Base-by-base conservation (phyloP, 2,888 invertebrate genomes). In the Chymomyza amoena region DNA sequence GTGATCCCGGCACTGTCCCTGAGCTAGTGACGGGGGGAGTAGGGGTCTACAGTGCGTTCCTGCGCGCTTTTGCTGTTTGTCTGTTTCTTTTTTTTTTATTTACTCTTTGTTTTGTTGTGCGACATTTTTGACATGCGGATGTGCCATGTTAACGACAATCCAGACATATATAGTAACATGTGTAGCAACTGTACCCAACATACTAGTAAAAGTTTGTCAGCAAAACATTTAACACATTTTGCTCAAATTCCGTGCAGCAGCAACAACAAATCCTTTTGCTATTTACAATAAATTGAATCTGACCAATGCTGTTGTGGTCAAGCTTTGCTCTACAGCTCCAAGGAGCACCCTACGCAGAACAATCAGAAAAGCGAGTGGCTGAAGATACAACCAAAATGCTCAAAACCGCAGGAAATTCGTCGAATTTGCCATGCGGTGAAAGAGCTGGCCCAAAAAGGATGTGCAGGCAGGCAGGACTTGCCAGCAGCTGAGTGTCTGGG, bases 81-180 rank as follows among this genome's bases (percentile, higher is more conserved):
- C 56, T 36, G 70, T 66, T 62, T 64, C 36, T 65, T 36, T 64
- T 64, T 76, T 32, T 36, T 20, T 54, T 65, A 68, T 76, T 77
- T 68, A 77, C 70, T 71, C 78, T 74, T 81, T 80, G 82, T 80
- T 87, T 81, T 87, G 81, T 86, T 86, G 84, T 81, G 82, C 81
- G 84, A 84, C 88, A 88, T 88, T 85, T 85, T 85, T 88, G 84
- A 85, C 84, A 88, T 85, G 87, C 84, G 84, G 87, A 85, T 85
- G 84, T 88, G 78, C 86, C 86, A 84, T 83, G 84, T 81, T 86
- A 81, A 86, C 86, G 84, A 83, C 54, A 67, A 51, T 56, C 70
- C 13, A 10, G 39, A 45, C 39, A 45, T 45, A 45, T 45, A 39
- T 39, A 39, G 10, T 45, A 45, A 45, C 39, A 45, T 45, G 39